phyloP scores from a whole-genome alignment of 2,888 invertebrate species.

The Crematogaster levior region DNA sequence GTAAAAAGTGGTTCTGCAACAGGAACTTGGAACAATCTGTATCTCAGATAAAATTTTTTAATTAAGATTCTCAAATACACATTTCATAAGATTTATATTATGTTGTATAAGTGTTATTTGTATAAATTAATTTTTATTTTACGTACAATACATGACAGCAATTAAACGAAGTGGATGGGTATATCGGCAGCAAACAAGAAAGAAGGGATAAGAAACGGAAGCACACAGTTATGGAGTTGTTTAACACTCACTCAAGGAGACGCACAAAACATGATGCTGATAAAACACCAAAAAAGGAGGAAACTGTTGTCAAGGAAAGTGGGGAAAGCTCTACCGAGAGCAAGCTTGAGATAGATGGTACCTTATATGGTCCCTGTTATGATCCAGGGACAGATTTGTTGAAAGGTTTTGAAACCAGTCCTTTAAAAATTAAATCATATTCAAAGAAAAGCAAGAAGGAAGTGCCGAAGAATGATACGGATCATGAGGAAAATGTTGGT shows the following conservation, averaged over 20 bases:
- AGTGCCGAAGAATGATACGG: slow-evolving; percentile 72
- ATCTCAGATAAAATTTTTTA: neutral
- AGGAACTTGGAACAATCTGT: slow-evolving; percentile 10
- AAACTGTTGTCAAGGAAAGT: slow-evolving; percentile 57
- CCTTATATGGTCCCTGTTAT: slow-evolving; percentile 71
- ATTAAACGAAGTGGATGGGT: slow-evolving; percentile 71
- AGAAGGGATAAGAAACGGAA: slow-evolving; percentile 90
- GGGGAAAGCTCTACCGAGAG: slow-evolving; percentile 62
- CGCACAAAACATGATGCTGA: slow-evolving; percentile 76
- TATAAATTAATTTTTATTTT: slow-evolving; percentile 37
- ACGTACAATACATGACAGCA: slow-evolving; percentile 63
- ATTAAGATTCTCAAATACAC: neutral
- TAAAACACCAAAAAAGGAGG: slow-evolving; percentile 75
- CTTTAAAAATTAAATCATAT: slow-evolving; percentile 75
- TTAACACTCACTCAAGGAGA: slow-evolving; percentile 88
- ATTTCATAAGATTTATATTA: neutral
- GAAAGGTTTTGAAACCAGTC: slow-evolving; percentile 77
- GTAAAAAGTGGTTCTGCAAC: neutral
- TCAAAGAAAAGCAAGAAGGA: slow-evolving; percentile 78
- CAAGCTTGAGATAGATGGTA: slow-evolving; percentile 69
- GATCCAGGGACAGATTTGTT: slow-evolving; percentile 79
- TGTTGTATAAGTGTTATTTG: neutral
- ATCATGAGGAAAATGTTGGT: slow-evolving; percentile 79
- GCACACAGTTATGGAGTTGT: slow-evolving; percentile 90
- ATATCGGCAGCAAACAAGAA: slow-evolving; percentile 89